These are phyloP conservation scores for Hippocampus barbouri DNA, from an alignment of 2,113 vertebrate species.

Conservation along the genomic window DNA sequence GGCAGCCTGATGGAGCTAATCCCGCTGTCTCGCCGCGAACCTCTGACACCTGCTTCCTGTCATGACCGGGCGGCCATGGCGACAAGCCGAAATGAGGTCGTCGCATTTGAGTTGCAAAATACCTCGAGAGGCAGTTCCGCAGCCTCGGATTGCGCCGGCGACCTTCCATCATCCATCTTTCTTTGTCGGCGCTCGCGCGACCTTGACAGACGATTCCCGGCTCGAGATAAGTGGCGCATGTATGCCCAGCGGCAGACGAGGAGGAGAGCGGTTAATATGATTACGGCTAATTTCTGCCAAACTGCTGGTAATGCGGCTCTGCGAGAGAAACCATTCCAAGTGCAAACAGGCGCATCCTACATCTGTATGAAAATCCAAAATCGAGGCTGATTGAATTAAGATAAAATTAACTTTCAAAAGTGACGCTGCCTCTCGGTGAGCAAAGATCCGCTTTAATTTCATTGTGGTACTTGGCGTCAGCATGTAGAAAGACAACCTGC, in stretches of 20 bases:
- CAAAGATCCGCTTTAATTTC: constrained; percentile 46
- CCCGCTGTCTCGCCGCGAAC: constrained; percentile 2
- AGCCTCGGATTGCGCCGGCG: not conserved
- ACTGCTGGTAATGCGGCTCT: constrained; percentile 36
- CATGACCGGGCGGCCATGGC: constrained; percentile 3
- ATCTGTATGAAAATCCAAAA: not conserved
- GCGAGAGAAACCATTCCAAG: constrained; percentile 19
- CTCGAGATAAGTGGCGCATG: constrained; percentile 38
- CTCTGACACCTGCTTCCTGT: constrained; percentile 25
- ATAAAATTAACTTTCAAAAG: constrained; percentile 50
- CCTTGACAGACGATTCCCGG: constrained; percentile 18
- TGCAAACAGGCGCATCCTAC: constrained; percentile 8
- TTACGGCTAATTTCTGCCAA: constrained; percentile 57
- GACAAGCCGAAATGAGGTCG: constrained; percentile 24
- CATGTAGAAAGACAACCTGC: constrained; percentile 13
- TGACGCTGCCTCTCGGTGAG: constrained; percentile 30
- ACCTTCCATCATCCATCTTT: constrained; percentile 8
- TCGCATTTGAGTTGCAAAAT: constrained; percentile 7
- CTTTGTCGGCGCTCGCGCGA: constrained; percentile 3
- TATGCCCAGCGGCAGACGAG: constrained; percentile 20
- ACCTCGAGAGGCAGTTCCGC: constrained; percentile 5
- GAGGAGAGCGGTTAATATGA: constrained; percentile 51
- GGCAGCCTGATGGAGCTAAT: constrained; percentile 1
- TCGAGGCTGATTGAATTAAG: constrained; percentile 44
- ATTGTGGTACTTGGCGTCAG: constrained; percentile 56